Evolutionary conservation across 1,140 invertebrate genomes (phyloP).

Genomic region (Bombus ignitus): DNA sequence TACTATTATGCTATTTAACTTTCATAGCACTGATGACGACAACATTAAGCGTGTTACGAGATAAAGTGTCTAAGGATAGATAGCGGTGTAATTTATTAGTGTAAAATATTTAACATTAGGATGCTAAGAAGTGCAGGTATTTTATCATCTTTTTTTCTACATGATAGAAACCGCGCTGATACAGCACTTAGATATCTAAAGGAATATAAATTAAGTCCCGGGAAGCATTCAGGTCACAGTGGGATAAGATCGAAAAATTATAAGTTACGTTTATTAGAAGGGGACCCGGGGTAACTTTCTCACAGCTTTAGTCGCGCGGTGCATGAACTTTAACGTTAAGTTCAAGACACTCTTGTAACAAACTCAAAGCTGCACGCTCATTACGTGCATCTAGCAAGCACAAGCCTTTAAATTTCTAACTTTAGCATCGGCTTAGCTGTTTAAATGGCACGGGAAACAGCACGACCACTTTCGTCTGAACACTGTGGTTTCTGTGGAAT

Average conservation of each 20-base stretch:
- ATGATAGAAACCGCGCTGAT: too few species aligned
- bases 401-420: conserved; percentile 17
- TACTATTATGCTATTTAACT: background rate
- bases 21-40: background rate
- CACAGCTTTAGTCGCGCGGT: background rate
- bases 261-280: conserved; percentile 4
- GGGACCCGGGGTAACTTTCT: background rate
- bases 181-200: background rate
- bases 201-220: background rate
- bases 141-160: background rate
- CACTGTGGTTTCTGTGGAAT: background rate
- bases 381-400: background rate
- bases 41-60: background rate
- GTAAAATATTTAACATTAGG: background rate
- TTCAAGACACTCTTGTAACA: background rate
- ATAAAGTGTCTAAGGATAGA: background rate
- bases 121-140: background rate
- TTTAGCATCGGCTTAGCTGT: background rate
- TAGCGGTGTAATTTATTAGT: background rate
- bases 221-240: background rate
- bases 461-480: conserved; percentile 3
- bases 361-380: background rate
- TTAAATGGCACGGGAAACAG: conserved; percentile 15
- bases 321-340: conserved; percentile 28
- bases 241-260: conserved; percentile 10